Conservation (phyloP, 2,888 invertebrate species). For the Dorcus hopei region DNA sequence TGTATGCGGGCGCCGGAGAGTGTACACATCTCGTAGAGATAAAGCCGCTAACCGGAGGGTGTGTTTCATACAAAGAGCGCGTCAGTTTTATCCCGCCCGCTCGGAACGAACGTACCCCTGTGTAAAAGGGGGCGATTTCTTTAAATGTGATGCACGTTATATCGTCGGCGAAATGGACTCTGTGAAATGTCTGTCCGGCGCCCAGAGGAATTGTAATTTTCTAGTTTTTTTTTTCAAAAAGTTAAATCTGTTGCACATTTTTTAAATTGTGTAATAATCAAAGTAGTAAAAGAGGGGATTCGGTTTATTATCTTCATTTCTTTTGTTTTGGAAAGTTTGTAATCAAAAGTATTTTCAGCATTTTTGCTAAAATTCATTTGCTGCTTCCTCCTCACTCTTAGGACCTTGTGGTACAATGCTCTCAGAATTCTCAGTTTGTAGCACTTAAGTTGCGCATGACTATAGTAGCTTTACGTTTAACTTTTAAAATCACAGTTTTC, state of each 20-base stretch:
- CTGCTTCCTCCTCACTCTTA: no score
- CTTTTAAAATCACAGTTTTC: no score
- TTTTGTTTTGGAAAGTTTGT: neutral
- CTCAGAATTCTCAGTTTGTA: no score
- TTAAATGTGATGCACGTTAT: neutral
- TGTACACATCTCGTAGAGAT: neutral
- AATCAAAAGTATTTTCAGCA: no score
- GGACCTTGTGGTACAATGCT: no score
- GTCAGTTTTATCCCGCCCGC: neutral
- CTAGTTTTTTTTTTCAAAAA: neutral
- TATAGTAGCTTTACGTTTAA: no score
- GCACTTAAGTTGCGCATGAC: no score
- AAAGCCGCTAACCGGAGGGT: slow-evolving; percentile 1
- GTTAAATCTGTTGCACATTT: neutral
- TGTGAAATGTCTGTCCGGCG: neutral
- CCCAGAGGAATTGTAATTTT: neutral
- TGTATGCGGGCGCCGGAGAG: neutral
- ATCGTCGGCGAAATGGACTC: neutral
- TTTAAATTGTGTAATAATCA: neutral
- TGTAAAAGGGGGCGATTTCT: neutral
- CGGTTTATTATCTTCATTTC: neutral
- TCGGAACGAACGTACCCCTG: neutral
- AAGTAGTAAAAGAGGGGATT: neutral
- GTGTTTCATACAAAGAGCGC: neutral
- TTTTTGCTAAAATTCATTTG: no score